Conservation (phyloP, 2,113 vertebrate genomes). For the Microtus ochrogaster region DNA sequence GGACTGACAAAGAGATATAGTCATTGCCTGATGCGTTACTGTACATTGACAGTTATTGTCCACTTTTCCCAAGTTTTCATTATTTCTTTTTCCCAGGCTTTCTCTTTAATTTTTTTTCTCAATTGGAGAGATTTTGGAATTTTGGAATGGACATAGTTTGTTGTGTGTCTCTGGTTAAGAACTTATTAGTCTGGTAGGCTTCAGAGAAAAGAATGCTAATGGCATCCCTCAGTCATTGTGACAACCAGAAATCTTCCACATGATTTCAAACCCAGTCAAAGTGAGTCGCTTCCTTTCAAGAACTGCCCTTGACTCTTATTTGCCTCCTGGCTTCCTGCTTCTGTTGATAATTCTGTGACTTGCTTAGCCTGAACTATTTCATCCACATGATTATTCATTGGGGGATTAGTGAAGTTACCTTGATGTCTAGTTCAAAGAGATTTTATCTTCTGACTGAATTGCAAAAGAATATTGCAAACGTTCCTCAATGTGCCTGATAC, state of each 20-base stretch:
- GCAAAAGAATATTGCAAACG: neutral
- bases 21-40: neutral
- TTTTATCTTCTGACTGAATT: slow-evolving; percentile 5
- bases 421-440: neutral
- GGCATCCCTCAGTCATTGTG: neutral
- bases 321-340: neutral
- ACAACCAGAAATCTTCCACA: neutral
- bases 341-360: neutral
- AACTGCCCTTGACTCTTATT: neutral
- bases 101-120: neutral
- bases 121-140: neutral
- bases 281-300: neutral
- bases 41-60: neutral
- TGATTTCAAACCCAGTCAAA: neutral
- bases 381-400: neutral
- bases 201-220: neutral
- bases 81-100: neutral
- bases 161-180: neutral
- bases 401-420: slow-evolving; percentile 14
- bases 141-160: neutral
- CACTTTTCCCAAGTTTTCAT: neutral
- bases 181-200: neutral
- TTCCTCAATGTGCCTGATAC: neutral
- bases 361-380: neutral
- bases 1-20: neutral